Conservation (phyloP, 2,797 vertebrate genomes). For the Hydrolagus colliei region DNA sequence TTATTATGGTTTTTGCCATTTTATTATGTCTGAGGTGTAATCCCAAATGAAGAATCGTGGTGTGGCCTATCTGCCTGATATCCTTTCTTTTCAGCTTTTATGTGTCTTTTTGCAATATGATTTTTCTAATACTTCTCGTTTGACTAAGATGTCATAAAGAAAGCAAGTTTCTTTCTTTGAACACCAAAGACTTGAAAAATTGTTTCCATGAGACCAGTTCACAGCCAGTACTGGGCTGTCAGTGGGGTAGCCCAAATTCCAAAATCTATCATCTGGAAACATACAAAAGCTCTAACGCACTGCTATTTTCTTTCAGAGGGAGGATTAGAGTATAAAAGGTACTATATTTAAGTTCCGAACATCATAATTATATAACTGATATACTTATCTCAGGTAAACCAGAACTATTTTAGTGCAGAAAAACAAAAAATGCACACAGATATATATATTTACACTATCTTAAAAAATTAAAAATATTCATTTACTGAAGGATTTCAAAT, state of each 20-base stretch:
- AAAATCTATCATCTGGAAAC: slow-evolving; percentile 99
- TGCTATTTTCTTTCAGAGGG: slow-evolving; percentile 81
- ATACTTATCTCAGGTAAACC: slow-evolving; percentile 77
- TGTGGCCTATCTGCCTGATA: background rate
- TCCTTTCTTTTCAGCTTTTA: slow-evolving; percentile 4
- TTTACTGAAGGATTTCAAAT: slow-evolving; percentile 89
- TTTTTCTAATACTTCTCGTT: slow-evolving; percentile 87
- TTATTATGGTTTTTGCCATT: slow-evolving; percentile 10
- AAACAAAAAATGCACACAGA: slow-evolving; percentile 68
- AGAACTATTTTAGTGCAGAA: slow-evolving; percentile 70
- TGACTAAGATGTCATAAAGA: slow-evolving; percentile 92
- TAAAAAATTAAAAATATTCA: slow-evolving; percentile 79
- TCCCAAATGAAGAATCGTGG: slow-evolving; percentile 6
- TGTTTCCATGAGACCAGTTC: slow-evolving; percentile 99
- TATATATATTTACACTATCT: slow-evolving; percentile 58
- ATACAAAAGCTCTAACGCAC: slow-evolving; percentile 90
- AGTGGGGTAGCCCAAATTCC: slow-evolving; percentile 97
- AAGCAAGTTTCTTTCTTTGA: slow-evolving; percentile 97
- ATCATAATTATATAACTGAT: slow-evolving; percentile 59
- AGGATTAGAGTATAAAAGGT: slow-evolving; percentile 44
- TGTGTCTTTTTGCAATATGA: slow-evolving; percentile 43
- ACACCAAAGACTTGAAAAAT: slow-evolving; percentile 90
- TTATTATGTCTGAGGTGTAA: slow-evolving; percentile 5
- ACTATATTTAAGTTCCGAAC: slow-evolving; percentile 52
- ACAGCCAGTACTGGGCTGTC: slow-evolving; percentile 93